A percentile compares a stretch with the other conserved stretches of the same genome.
These are phyloP conservation scores for Laticauda laticaudata DNA, from an alignment of 2,113 vertebrate species.

Conservation along the genomic window DNA sequence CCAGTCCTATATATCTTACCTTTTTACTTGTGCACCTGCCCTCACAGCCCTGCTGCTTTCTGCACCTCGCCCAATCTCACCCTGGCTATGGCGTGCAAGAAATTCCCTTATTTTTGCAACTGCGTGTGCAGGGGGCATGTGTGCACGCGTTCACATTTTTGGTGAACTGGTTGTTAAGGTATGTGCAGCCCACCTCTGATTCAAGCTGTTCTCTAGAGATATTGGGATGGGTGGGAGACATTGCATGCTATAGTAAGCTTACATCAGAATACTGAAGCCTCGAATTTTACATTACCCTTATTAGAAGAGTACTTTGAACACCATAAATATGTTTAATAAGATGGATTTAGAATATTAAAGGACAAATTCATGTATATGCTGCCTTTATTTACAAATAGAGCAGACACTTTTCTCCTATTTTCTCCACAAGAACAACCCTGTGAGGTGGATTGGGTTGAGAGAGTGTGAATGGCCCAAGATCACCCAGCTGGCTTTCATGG, in stretches of 20 bases:
- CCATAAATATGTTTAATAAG: background rate
- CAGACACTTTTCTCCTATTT: background rate
- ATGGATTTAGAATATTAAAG: background rate
- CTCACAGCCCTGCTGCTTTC: too few species aligned
- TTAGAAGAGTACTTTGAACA: background rate
- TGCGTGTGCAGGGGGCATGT: too few species aligned
- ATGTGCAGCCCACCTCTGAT: background rate
- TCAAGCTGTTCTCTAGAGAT: background rate
- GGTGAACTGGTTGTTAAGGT: too few species aligned
- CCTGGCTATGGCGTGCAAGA: too few species aligned
- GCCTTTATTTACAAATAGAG: background rate
- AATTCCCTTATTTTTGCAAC: too few species aligned
- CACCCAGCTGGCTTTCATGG: background rate
- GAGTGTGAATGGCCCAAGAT: background rate
- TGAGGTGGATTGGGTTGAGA: background rate
- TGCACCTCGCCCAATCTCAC: too few species aligned
- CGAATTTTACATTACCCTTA: background rate
- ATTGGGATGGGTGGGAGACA: background rate
- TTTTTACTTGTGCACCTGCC: too few species aligned
- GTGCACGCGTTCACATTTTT: too few species aligned
- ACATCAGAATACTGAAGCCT: background rate
- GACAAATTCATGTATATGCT: background rate
- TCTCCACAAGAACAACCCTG: background rate
- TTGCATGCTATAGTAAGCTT: background rate
- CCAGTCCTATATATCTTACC: too few species aligned